Conservation (phyloP, 2,888 invertebrate species). For the Papilio demoleus region DNA sequence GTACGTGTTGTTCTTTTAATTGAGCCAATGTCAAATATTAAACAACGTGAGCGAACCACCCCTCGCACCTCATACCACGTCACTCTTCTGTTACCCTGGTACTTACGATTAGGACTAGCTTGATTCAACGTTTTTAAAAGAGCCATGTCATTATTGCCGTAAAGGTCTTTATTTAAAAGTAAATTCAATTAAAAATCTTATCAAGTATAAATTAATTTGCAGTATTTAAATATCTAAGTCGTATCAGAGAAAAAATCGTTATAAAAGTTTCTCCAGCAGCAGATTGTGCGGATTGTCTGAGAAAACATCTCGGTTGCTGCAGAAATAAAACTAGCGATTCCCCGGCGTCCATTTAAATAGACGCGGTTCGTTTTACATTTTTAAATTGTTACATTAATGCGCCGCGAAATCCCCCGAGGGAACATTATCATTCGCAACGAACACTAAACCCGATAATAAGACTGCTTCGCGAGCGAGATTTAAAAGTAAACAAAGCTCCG, state of each 20-base stretch:
- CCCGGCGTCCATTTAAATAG: conserved; percentile 36
- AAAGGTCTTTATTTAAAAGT: neutral
- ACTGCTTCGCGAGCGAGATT: conserved; percentile 42
- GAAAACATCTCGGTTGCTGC: conserved; percentile 14
- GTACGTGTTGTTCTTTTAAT: conserved; percentile 34
- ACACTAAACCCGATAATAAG: conserved; percentile 27
- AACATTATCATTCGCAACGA: conserved; percentile 27
- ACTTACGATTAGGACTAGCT: neutral
- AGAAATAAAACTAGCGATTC: conserved; percentile 23
- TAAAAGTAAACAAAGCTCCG: conserved; percentile 59
- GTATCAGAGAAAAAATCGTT: neutral
- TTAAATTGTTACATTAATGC: conserved; percentile 37
- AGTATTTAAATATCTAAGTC: neutral
- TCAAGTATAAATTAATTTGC: neutral
- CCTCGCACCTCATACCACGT: too few species aligned
- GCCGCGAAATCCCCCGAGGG: conserved; percentile 8
- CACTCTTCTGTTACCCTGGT: neutral
- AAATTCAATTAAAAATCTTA: too few species aligned
- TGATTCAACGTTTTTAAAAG: neutral
- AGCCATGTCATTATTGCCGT: neutral
- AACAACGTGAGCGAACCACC: neutral
- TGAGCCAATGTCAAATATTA: conserved; percentile 20
- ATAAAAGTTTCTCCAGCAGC: neutral
- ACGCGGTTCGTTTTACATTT: conserved; percentile 32
- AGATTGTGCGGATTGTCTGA: conserved; percentile 18